A percentile compares a stretch with the other conserved stretches of the same genome.
phyloP scores from a whole-genome alignment of 1,140 invertebrate species.

The Watersipora subatra region DNA sequence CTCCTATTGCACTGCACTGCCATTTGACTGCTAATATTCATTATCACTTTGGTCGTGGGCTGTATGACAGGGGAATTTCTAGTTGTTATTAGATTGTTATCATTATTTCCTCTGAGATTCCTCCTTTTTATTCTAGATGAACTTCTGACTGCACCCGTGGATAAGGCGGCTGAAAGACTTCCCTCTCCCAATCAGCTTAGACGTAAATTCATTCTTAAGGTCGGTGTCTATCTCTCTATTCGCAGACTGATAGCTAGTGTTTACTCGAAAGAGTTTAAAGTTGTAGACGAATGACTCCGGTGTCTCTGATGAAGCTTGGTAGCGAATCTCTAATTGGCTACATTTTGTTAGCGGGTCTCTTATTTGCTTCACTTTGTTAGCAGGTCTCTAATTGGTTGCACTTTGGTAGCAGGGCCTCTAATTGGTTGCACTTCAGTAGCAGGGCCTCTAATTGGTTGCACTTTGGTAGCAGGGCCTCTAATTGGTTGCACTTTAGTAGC shows the following conservation, averaged over 20 bases:
- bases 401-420: no score
- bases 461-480: no score
- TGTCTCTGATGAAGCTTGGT: no score
- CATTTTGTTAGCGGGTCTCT: background rate
- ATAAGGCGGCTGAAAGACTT: constrained; percentile 64
- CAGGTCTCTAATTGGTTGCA: background rate
- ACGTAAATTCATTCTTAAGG: constrained; percentile 43
- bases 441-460: background rate
- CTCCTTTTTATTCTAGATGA: constrained; percentile 47
- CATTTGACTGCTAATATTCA: no score
- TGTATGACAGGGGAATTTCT: no score
- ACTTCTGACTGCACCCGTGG: constrained; percentile 60
- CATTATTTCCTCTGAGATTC: background rate
- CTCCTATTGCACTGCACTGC: no score
- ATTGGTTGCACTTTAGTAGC: background rate
- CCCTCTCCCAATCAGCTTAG: constrained; percentile 70
- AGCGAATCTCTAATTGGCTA: background rate
- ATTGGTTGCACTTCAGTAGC: no score
- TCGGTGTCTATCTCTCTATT: constrained; percentile 8
- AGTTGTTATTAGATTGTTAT: background rate
- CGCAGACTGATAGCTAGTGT: background rate
- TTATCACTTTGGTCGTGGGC: no score
- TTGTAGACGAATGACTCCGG: no score
- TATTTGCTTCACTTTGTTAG: background rate
- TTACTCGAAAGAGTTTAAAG: no score